Conservation (phyloP, 2,797 vertebrate genomes). For the Darevskia nairensis region DNA sequence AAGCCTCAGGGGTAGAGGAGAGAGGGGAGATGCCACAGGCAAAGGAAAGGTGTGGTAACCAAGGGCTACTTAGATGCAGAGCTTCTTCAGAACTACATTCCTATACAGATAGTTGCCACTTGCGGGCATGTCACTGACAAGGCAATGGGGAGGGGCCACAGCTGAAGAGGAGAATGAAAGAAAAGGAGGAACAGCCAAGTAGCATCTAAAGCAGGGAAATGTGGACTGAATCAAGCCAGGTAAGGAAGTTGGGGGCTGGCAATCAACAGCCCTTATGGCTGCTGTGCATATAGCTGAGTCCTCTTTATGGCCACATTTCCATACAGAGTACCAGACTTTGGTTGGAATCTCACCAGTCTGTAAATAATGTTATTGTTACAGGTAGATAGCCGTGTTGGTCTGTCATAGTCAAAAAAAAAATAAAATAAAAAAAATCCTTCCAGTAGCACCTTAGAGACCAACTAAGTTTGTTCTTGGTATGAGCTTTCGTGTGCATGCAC, state of each 20-base stretch:
- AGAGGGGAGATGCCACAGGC: no score
- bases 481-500: no score
- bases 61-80: neutral
- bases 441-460: no score
- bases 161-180: neutral
- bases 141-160: neutral
- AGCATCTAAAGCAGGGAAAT: neutral
- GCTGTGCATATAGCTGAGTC: neutral
- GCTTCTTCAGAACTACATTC: neutral
- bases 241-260: neutral
- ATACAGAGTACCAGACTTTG: neutral
- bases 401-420: no score
- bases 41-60: no score
- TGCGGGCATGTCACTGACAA: neutral
- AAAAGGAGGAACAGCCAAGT: neutral
- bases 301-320: neutral
- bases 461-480: no score
- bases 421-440: no score
- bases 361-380: neutral
- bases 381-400: no score
- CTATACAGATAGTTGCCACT: no score
- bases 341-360: no score
- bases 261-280: neutral
- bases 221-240: neutral
- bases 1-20: no score